Conservation (phyloP, 2,113 vertebrate species). For the Grantiella picta region DNA sequence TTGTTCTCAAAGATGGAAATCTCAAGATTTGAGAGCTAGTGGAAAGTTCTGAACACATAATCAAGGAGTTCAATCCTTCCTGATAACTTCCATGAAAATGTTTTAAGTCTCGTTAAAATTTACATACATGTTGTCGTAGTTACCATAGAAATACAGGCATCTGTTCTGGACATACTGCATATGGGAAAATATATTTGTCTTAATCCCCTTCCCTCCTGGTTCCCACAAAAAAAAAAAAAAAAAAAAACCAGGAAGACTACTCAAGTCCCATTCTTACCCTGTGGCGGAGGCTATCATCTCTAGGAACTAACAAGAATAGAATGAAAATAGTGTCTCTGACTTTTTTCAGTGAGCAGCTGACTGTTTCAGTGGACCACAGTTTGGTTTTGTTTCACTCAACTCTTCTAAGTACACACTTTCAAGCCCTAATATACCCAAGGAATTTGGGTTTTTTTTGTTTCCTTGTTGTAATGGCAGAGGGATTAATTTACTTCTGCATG, state of each 20-base stretch:
- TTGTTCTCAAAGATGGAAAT: not conserved
- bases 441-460: fast-evolving
- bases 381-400: not conserved
- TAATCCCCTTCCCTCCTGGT: not conserved
- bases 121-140: not conserved
- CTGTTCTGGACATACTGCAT: not conserved
- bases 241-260: not conserved
- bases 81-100: not conserved
- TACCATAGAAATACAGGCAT: not conserved
- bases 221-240: not conserved
- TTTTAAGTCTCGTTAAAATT: not conserved
- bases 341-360: not conserved
- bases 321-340: not conserved
- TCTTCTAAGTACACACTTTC: not conserved
- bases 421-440: not conserved
- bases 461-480: not conserved
- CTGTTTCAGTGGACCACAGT: not conserved
- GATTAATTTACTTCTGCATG: not conserved
- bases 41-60: not conserved
- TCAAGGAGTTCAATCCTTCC: not conserved
- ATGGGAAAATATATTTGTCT: not conserved
- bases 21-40: not conserved
- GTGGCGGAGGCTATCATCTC: not conserved
- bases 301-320: not conserved
- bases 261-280: not conserved